Base-by-base conservation (phyloP, 2,797 vertebrate species). In the Sebastiscus tertius region DNA sequence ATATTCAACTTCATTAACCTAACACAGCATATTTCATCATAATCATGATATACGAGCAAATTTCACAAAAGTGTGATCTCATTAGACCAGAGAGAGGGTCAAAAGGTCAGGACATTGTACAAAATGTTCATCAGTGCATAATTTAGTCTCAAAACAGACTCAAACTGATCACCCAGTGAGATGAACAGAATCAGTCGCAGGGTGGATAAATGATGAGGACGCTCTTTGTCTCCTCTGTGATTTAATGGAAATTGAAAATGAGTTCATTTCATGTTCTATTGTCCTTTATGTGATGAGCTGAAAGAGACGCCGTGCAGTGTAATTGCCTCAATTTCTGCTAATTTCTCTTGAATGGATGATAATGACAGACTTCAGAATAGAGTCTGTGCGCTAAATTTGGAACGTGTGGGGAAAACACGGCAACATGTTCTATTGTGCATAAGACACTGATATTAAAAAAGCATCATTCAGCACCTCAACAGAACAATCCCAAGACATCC, bases 221-320 rank as follows among this genome's bases (percentile, higher is more conserved):
- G 4, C 60, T 69, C 33, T 73, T 42, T 81, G 59, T 83, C 74
- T 61, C 68, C 77, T 34, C 33, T 60, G 33, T 27, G 66, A 49
- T 71, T 83, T 80, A 54, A 87, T 73, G 71, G 79, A 77, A 77
- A 85, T 46, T 84, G 66, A 84, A 89, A 85, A 84, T 79, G 66
- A 80, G 64, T 75, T 85, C 29, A 69, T 89, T 80, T 86, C 65
- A 68, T 74, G 52, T 80, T 60, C 78, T 56, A 33, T 81, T 83
- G 78, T 87, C 79, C 72, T 90, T 76, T 31, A 58, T 77, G 80
- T 80, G 83, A 79, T 58, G 83, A 85, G 66, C 80, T 86, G 66
- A 84, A 39, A 68, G 72, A 72, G 34, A 12, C 3, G 61, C 39
- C 20, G 73, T 5, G 18, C 58, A 27, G 60, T 12, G 1, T 71